phyloP scores from a whole-genome alignment of 2,888 invertebrate species.

The Parascotia fuliginaria region DNA sequence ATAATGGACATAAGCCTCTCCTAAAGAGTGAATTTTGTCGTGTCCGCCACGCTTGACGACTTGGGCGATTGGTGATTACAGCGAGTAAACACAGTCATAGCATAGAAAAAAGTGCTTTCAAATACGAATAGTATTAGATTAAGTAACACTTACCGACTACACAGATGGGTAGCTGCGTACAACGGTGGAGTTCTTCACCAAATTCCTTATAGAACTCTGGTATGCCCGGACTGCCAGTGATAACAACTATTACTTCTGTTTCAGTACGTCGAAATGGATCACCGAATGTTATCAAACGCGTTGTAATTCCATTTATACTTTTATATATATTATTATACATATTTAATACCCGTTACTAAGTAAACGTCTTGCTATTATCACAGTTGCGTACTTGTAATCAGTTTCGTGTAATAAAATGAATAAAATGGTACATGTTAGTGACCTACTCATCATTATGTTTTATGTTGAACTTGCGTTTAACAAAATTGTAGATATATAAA shows the following conservation, averaged over 20 bases:
- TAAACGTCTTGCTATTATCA: background rate
- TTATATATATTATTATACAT: slow-evolving; percentile 25
- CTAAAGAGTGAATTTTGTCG: too few species aligned
- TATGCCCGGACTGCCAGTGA: slow-evolving; percentile 36
- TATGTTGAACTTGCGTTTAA: background rate
- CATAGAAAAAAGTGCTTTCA: too few species aligned
- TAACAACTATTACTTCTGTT: slow-evolving; percentile 28
- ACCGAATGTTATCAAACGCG: slow-evolving; percentile 30
- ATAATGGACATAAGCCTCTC: too few species aligned
- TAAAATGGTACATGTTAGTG: background rate
- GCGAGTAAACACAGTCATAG: too few species aligned
- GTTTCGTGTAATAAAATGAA: background rate
- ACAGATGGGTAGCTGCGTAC: slow-evolving; percentile 26
- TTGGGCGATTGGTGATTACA: too few species aligned
- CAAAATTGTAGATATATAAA: too few species aligned
- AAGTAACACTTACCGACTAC: slow-evolving; percentile 28
- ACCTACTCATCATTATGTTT: background rate
- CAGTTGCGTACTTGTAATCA: background rate
- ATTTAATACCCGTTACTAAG: background rate
- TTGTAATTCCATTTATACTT: slow-evolving; percentile 21
- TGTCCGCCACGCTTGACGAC: too few species aligned
- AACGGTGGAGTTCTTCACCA: slow-evolving; percentile 25
- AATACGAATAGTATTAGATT: background rate
- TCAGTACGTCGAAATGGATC: slow-evolving; percentile 20
- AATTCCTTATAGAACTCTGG: slow-evolving; percentile 34